Conservation (phyloP, 2,888 invertebrate genomes). For the Euproctis similis region DNA sequence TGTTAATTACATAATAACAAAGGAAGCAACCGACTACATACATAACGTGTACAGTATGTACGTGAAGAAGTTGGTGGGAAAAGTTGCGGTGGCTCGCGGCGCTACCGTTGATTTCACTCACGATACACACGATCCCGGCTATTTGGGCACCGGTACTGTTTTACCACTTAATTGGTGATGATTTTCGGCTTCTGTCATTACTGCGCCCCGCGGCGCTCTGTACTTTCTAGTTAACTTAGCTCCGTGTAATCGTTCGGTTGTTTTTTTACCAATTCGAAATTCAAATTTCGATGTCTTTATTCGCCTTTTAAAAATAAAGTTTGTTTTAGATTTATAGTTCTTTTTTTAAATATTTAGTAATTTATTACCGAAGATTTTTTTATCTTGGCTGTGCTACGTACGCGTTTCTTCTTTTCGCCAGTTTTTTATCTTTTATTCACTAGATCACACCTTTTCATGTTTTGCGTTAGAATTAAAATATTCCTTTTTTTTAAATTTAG, state of each 20-base stretch:
- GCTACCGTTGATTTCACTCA: conserved; percentile 67
- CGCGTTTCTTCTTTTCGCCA: no score
- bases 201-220: conserved; percentile 34
- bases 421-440: no score
- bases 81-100: conserved; percentile 62
- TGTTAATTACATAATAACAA: conserved; percentile 1
- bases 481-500: no score
- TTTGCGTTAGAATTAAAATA: no score
- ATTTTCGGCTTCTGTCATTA: conserved; percentile 70
- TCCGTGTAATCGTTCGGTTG: conserved; percentile 27
- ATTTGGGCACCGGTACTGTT: conserved; percentile 58
- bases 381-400: no score
- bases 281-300: conserved; percentile 2
- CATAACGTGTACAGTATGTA: conserved; percentile 17
- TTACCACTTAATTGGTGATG: conserved; percentile 58
- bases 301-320: no score
- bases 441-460: no score
- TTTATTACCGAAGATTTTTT: no score
- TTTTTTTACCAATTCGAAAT: conserved; percentile 4
- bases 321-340: no score
- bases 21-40: conserved; percentile 12
- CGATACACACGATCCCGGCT: conserved; percentile 54
- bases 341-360: no score
- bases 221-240: conserved; percentile 47
- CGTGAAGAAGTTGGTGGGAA: conserved; percentile 49